Conservation (phyloP, 2,797 vertebrate genomes). For the Xiphorhynchus erythropygius region DNA sequence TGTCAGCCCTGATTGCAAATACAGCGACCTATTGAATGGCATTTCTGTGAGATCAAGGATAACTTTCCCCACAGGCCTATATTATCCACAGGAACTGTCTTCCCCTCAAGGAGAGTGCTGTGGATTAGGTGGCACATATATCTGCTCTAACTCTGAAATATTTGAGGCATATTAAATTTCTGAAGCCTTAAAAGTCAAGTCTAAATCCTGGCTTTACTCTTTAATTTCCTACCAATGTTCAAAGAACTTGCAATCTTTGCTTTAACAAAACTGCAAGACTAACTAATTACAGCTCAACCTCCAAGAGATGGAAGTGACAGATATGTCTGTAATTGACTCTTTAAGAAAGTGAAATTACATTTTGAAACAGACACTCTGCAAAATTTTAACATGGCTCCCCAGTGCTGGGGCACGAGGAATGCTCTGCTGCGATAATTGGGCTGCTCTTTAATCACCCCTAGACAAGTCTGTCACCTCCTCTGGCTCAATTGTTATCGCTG, state of each 20-base stretch:
- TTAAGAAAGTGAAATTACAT: background rate
- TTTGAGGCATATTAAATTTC: background rate
- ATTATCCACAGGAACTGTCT: background rate
- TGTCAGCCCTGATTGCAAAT: background rate
- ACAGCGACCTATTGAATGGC: background rate
- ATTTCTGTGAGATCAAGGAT: background rate
- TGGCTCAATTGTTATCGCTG: background rate
- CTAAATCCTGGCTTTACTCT: background rate
- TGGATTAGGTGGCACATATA: background rate
- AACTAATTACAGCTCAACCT: background rate
- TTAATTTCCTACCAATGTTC: background rate
- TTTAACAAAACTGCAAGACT: background rate
- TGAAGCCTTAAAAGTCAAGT: background rate
- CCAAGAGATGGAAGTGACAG: background rate
- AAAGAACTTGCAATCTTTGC: background rate
- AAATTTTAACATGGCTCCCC: background rate
- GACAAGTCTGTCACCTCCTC: conserved; percentile 8
- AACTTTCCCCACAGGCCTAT: background rate
- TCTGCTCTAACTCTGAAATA: background rate
- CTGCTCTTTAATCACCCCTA: conserved; percentile 35
- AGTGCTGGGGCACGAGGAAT: background rate
- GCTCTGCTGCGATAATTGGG: conserved; percentile 16
- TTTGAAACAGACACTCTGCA: background rate
- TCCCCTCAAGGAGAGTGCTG: background rate
- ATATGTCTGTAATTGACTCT: background rate